phyloP scores from a whole-genome alignment of 2,113 vertebrate species.

The Mormoops blainvillei region DNA sequence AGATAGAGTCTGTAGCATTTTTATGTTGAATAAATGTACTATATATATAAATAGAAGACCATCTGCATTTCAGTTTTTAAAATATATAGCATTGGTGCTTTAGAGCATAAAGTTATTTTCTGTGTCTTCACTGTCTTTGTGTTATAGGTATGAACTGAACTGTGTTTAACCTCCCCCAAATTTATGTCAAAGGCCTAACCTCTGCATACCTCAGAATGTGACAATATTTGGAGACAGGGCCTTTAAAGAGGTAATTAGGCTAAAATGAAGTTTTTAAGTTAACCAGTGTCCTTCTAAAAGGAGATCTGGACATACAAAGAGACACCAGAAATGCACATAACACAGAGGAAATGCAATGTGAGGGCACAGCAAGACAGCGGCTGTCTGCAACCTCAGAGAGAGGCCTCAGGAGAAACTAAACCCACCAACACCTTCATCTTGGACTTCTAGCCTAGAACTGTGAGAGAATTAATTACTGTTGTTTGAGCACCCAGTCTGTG shows the following conservation, averaged over 20 bases:
- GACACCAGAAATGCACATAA: neutral
- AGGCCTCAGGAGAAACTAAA: neutral
- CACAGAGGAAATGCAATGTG: neutral
- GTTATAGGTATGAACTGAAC: neutral
- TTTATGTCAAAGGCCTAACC: neutral
- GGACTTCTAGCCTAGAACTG: neutral
- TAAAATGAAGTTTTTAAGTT: neutral
- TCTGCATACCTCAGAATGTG: neutral
- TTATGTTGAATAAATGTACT: neutral
- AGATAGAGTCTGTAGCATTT: neutral
- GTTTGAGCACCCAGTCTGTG: neutral
- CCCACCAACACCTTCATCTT: neutral
- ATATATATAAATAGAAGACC: neutral
- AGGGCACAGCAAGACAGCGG: neutral
- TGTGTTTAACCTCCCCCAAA: neutral
- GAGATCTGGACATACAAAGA: neutral
- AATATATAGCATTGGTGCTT: neutral
- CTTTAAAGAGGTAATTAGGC: neutral
- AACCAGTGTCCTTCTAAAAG: neutral
- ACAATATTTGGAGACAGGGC: neutral
- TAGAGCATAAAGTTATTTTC: neutral
- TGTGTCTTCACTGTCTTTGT: neutral
- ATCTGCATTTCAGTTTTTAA: neutral
- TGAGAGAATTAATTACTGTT: neutral
- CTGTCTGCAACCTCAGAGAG: neutral